Evolutionary conservation across 2,113 vertebrate species (phyloP), one percentile per base, ranked within the genome.

Genomic region (Gymnobelideus leadbeateri): DNA sequence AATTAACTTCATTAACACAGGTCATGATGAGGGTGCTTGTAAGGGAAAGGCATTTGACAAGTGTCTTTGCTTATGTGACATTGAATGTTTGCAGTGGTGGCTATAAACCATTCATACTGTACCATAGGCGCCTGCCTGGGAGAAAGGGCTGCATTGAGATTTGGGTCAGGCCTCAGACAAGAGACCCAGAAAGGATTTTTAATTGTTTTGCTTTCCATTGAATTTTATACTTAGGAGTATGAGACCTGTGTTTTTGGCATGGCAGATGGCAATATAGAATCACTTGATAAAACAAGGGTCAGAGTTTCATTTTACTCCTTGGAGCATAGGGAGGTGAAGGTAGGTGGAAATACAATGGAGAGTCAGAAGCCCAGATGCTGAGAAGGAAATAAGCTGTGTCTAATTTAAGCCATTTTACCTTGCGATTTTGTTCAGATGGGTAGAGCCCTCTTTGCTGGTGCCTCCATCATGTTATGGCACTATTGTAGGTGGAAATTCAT

Each of bases 1-100:
- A 99, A 99, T 99, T 99, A 99, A 99, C 99, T 99, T 99, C 99
- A 99, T 99, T 99, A 99, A 99, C 98, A 98, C 98, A 98, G 99
- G 99, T 99, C 99, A 99, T 98, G 98, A 98, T 98, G 98, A 98
- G 98, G 98, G 98, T 98, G 97, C 98, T 98, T 98, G 98, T 99
- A 98, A 98, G 98, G 98, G 98, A 98, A 98, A 98, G 96, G 96
- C 98, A 98, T 98, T 98, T 98, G 98, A 98, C 98, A 98, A 98
- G 98, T 98, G 98, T 98, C 98, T 99, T 95, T 98, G 98, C 98
- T 98, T 84, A 92, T 91, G 98, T 98, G 98, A 98, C 98, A 97
- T 97, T 97, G 96, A 55, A 47, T 97, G 97, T 98, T 98, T 97
- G 46, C 94, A 55, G 94, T 94, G 52, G 10, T 52, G 97, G 94